Percentiles rank a stretch among this genome's conserved stretches.
These are phyloP conservation scores for Marmota monax DNA, from an alignment of 2,113 vertebrate species.

Conservation along the genomic window DNA sequence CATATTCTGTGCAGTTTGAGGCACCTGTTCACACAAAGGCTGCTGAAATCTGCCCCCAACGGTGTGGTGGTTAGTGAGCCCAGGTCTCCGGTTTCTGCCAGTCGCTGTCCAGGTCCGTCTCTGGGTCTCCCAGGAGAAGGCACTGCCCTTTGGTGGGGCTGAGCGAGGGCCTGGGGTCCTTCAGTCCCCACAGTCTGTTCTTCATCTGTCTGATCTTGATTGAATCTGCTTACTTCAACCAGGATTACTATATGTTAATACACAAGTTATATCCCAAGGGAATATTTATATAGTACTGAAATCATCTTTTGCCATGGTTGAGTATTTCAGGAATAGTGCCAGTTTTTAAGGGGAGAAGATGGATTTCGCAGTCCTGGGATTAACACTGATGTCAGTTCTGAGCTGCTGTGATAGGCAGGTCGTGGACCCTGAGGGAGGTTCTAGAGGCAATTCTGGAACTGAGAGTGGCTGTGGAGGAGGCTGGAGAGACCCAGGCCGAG, in stretches of 20 bases:
- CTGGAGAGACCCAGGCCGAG: neutral
- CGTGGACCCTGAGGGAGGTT: neutral
- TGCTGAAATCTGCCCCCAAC: neutral
- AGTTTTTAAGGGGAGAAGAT: neutral
- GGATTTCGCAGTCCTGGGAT: neutral
- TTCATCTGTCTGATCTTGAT: neutral
- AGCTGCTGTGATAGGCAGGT: neutral
- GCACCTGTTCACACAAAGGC: neutral
- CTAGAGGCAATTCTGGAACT: neutral
- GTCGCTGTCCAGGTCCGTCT: fast-evolving
- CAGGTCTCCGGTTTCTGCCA: neutral
- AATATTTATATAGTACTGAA: neutral
- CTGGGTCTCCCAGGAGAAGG: neutral
- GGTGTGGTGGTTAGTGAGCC: neutral
- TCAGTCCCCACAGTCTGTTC: neutral
- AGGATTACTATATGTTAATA: neutral
- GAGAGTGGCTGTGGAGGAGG: fast-evolving
- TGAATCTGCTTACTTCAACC: neutral
- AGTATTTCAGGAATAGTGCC: neutral
- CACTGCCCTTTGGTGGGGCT: neutral
- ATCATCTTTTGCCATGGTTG: neutral
- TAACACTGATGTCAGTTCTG: neutral
- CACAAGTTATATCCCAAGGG: constrained; percentile 2
- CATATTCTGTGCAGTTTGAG: neutral
- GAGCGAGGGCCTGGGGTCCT: no score